Evolutionary conservation across 2,797 vertebrate genomes (phyloP).

Genomic region (Limnodromus scolopaceus): DNA sequence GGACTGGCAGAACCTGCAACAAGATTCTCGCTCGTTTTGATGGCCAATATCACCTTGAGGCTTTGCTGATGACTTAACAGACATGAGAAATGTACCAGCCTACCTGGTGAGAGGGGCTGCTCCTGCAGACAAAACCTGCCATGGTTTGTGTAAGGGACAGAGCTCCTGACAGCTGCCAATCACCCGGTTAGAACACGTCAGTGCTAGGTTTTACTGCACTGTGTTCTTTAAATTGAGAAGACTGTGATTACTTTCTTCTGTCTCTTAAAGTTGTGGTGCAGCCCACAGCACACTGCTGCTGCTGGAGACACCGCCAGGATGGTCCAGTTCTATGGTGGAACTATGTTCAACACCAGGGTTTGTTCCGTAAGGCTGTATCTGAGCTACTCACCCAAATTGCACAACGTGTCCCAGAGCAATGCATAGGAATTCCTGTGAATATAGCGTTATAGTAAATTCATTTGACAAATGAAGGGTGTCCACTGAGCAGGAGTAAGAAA

Average conservation of each 20-base stretch:
- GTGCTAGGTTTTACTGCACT: background rate
- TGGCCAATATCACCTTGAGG: background rate
- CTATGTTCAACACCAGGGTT: background rate
- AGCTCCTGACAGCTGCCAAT: background rate
- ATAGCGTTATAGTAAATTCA: background rate
- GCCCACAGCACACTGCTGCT: background rate
- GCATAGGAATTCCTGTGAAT: background rate
- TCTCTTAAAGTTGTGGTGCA: background rate
- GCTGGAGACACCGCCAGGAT: background rate
- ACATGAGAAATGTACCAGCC: background rate
- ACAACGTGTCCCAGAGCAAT: background rate
- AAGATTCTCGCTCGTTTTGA: background rate
- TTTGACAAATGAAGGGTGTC: background rate
- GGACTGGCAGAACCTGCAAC: background rate
- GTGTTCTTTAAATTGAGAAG: background rate
- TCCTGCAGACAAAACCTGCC: background rate
- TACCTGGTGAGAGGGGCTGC: background rate
- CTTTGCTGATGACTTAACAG: background rate
- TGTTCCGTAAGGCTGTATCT: background rate
- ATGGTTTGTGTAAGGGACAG: background rate
- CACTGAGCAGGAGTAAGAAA: background rate
- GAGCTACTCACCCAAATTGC: background rate
- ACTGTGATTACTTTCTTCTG: background rate
- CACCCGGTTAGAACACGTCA: background rate
- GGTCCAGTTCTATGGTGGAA: background rate